Evolutionary conservation across 30 jellyfish, hydroid and myxozoan genomes (phyloP).

Genomic region (Cassiopea xamachana): DNA sequence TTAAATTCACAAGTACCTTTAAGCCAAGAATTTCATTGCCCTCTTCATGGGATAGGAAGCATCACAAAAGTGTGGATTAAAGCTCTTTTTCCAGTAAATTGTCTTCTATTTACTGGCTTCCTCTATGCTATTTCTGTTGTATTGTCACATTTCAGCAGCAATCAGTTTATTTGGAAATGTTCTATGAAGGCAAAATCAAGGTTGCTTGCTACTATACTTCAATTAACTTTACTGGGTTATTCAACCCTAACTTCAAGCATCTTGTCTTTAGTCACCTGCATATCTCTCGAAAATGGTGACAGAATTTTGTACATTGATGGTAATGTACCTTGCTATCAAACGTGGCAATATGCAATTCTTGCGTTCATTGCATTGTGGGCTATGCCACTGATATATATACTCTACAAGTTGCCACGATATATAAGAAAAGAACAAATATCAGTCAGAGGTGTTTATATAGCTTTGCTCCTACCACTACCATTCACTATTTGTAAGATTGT

Average conservation of each 20-base stretch:
- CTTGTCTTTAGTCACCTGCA: conserved; percentile 27
- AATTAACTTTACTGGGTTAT: conserved; percentile 20
- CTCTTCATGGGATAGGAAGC: conserved; percentile 2
- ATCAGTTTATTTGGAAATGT: not conserved
- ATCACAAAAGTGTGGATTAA: not conserved
- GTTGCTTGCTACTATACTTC: conserved; percentile 1
- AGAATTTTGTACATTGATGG: conserved; percentile 24
- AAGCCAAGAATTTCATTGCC: not conserved
- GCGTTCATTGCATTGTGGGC: conserved; percentile 9
- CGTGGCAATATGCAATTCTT: conserved; percentile 29
- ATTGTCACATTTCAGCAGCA: not conserved
- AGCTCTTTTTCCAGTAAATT: conserved; percentile 10
- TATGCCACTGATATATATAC: conserved; percentile 17
- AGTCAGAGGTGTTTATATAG: conserved; percentile 23
- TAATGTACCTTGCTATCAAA: conserved; percentile 23
- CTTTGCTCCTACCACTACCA: conserved; percentile 38
- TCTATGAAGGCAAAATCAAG: conserved; percentile 12
- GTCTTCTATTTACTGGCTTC: not conserved
- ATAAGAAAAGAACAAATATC: not conserved
- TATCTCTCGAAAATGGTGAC: conserved; percentile 28
- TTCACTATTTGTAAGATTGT: not conserved
- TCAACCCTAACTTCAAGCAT: conserved; percentile 20
- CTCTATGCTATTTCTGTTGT: not conserved
- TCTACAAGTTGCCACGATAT: not conserved
- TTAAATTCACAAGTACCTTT: not conserved